Percentiles rank a stretch among this genome's conserved stretches.
These are phyloP conservation scores for Sipunculus nudus DNA, from an alignment of 2,888 invertebrate species.

Conservation along the genomic window DNA sequence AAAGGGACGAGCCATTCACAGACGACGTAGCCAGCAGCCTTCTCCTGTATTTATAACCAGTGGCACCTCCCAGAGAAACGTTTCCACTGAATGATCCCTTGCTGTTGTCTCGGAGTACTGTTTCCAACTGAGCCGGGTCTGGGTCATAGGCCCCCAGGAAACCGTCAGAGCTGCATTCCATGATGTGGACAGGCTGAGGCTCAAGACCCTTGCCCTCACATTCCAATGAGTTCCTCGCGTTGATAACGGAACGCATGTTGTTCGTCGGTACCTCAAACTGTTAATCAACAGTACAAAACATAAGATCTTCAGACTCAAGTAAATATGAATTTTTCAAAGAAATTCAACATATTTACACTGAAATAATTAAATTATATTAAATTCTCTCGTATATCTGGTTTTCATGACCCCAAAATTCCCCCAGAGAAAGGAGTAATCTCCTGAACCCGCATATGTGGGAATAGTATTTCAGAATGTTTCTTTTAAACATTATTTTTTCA, in stretches of 20 bases:
- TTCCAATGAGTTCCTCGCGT: slow-evolving; percentile 49
- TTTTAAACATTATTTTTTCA: too few species aligned
- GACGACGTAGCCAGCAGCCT: slow-evolving; percentile 50
- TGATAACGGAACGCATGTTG: slow-evolving; percentile 47
- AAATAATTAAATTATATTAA: too few species aligned
- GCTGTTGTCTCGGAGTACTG: slow-evolving; percentile 44
- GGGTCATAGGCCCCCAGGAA: slow-evolving; percentile 59
- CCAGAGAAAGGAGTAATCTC: too few species aligned
- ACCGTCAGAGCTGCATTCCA: slow-evolving; percentile 43
- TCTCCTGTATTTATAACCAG: slow-evolving; percentile 34
- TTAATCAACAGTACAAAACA: slow-evolving; percentile 10
- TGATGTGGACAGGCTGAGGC: slow-evolving; percentile 40
- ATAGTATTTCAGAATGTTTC: too few species aligned
- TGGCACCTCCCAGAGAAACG: slow-evolving; percentile 43
- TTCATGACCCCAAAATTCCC: too few species aligned
- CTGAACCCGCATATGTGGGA: too few species aligned
- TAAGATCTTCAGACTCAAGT: too few species aligned
- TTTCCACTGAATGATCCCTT: slow-evolving; percentile 50
- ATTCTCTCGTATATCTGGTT: too few species aligned
- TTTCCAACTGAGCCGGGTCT: slow-evolving; percentile 39
- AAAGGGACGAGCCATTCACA: slow-evolving; percentile 45
- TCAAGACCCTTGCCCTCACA: slow-evolving; percentile 43
- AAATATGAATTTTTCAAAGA: too few species aligned
- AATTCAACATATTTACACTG: too few species aligned
- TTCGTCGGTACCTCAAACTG: slow-evolving; percentile 49